Evolutionary conservation across 2,113 vertebrate genomes (phyloP), one percentile per base, ranked within the genome.

Genomic region (Scomber colias): DNA sequence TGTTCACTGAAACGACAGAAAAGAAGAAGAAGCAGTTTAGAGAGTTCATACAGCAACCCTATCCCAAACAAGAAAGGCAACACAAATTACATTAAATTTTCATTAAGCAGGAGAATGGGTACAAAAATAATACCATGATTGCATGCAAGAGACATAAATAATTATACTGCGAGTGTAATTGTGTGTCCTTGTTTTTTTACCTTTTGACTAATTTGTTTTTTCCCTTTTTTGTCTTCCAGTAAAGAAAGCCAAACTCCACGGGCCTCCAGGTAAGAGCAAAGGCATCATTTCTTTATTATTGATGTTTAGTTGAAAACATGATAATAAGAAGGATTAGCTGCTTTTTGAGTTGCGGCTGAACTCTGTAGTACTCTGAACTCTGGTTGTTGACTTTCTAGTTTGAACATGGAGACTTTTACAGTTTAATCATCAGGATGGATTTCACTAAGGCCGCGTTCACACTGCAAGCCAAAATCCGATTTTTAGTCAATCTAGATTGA

Each of bases 191-290:
- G 10, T 19, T 71, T 40, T 40, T 11, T 46, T 59, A 64, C 16
- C 2, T 4, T 5, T 0, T 30, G 40, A 66, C 71, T 89, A 53
- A 87, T 55, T 8, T 0, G 2, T 75, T 2, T 80, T 81, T n/a
- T 83, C 16, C 87, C 5, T 82, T 46, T 72, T 87, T 89, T 48
- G 24, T 85, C 49, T 93, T 90, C 14, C 90, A 96, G 95, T 96
- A 17, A 96, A 95, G 76, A 95, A 95, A 91, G 95, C 95, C 79
- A 94, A 92, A 74, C 93, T 96, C 12, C 92, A 93, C 1, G 95
- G 95, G n/a, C 91, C 92, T 13, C 88, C 93, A 95, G 95, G 95
- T 96, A 93, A 94, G 92, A 87, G 6, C 11, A 11, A 0, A 48
- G 11, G 1, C 11, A 14, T 48, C 13, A 4, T 40, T 17, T 11